Percentiles rank a stretch among this genome's conserved stretches.
phyloP scores from a whole-genome alignment of 2,797 vertebrate species.

The Danio kyathit region DNA sequence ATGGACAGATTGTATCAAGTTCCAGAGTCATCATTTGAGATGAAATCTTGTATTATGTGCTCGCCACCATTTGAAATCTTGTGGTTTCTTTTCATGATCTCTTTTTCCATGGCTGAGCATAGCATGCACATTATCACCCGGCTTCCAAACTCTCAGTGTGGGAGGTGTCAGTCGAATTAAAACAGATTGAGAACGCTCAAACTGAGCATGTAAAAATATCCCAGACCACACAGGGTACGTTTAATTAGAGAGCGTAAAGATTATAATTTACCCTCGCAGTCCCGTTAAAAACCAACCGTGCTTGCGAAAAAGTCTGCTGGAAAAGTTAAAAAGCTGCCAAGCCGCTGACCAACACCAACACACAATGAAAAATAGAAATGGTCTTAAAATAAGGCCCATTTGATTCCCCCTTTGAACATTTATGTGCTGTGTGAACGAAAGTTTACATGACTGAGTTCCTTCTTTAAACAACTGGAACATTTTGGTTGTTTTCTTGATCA shows the following conservation, averaged over 20 bases:
- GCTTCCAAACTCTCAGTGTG: constrained; percentile 8
- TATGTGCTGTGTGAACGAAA: background rate
- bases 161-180: constrained; percentile 37
- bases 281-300: constrained; percentile 30
- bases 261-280: constrained; percentile 39
- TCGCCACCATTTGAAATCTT: constrained; percentile 16
- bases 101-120: background rate
- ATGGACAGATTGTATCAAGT: background rate
- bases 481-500: background rate
- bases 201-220: constrained; percentile 60
- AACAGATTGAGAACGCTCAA: constrained; percentile 41
- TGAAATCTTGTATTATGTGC: constrained; percentile 7
- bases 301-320: constrained; percentile 45
- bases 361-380: constrained; percentile 25
- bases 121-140: constrained; percentile 10
- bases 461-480: constrained; percentile 24
- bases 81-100: constrained; percentile 12
- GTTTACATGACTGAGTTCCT: background rate
- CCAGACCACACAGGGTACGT: constrained; percentile 39
- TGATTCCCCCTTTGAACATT: constrained; percentile 22
- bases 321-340: constrained; percentile 34
- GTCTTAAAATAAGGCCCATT: constrained; percentile 39
- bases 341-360: constrained; percentile 17
- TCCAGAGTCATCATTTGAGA: constrained; percentile 4
- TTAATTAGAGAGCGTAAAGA: constrained; percentile 57